A percentile compares a stretch with the other conserved stretches of the same genome.
Conservation (phyloP, 2,797 vertebrate genomes). For the Helostoma temminkii region DNA sequence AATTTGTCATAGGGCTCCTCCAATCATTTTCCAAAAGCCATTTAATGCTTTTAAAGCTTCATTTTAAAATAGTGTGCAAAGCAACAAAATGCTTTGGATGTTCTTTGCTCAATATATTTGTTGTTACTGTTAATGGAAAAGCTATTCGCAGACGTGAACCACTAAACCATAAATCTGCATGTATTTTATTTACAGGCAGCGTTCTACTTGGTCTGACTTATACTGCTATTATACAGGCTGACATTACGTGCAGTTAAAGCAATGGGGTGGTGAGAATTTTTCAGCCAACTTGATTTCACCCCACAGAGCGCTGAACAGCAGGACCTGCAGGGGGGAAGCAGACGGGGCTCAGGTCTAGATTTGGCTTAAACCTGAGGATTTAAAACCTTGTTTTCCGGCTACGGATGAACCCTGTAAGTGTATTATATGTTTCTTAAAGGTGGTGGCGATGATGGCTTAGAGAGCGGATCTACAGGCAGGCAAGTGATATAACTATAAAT, state of each 20-base stretch:
- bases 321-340: conserved; percentile 18
- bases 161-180: conserved; percentile 39
- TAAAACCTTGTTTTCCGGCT: conserved; percentile 13
- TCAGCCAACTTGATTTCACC: conserved; percentile 25
- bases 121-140: conserved; percentile 65
- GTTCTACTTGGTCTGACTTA: conserved; percentile 14
- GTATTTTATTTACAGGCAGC: conserved; percentile 34
- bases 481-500: too few species aligned
- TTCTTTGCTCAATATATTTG: conserved; percentile 21
- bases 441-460: neutral
- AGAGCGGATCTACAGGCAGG: neutral
- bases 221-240: conserved; percentile 26
- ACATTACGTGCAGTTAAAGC: conserved; percentile 39
- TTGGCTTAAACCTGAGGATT: conserved; percentile 2
- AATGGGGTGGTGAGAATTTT: conserved; percentile 9
- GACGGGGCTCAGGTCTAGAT: conserved; percentile 3
- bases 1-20: conserved; percentile 1
- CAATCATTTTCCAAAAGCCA: conserved; percentile 14
- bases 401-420: neutral
- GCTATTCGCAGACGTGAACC: conserved; percentile 55
- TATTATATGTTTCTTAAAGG: neutral
- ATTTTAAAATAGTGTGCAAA: conserved; percentile 15
- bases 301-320: neutral
- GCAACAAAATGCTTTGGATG: conserved; percentile 4
- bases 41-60: conserved; percentile 22